phyloP scores from a whole-genome alignment of 1,140 invertebrate genomes.

The Adoxophyes honmai region DNA sequence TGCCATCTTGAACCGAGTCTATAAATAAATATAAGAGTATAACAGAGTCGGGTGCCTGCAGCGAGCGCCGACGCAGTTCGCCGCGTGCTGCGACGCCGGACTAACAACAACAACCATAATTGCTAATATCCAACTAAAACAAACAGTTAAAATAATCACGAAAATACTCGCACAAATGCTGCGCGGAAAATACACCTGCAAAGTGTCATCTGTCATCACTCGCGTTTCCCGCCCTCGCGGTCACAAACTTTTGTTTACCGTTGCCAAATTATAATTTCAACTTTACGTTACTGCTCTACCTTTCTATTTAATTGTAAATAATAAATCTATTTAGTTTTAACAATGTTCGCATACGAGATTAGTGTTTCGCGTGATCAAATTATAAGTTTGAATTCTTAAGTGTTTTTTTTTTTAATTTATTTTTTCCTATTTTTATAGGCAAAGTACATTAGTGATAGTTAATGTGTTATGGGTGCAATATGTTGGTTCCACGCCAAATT shows the following conservation, averaged over 20 bases:
- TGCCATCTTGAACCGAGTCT: constrained; percentile 35
- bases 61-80: constrained; percentile 42
- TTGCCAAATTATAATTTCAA: too few species aligned
- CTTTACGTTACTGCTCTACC: too few species aligned
- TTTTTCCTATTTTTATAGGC: not conserved
- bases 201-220: too few species aligned
- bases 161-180: too few species aligned
- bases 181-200: too few species aligned
- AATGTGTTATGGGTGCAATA: constrained; percentile 72
- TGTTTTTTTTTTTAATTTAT: not conserved
- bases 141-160: too few species aligned
- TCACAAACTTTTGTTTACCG: too few species aligned
- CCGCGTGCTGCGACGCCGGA: constrained; percentile 39
- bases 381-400: not conserved
- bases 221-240: too few species aligned
- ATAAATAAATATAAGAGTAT: constrained; percentile 67
- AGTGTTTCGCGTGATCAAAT: not conserved
- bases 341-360: too few species aligned
- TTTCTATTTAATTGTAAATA: too few species aligned
- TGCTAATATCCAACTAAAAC: too few species aligned
- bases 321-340: too few species aligned
- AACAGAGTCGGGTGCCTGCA: constrained; percentile 44
- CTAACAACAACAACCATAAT: constrained; percentile 11
- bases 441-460: not conserved
- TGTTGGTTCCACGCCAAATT: constrained; percentile 71